Evolutionary conservation across 2,113 vertebrate species (phyloP).

Genomic region (Ahaetulla prasina): DNA sequence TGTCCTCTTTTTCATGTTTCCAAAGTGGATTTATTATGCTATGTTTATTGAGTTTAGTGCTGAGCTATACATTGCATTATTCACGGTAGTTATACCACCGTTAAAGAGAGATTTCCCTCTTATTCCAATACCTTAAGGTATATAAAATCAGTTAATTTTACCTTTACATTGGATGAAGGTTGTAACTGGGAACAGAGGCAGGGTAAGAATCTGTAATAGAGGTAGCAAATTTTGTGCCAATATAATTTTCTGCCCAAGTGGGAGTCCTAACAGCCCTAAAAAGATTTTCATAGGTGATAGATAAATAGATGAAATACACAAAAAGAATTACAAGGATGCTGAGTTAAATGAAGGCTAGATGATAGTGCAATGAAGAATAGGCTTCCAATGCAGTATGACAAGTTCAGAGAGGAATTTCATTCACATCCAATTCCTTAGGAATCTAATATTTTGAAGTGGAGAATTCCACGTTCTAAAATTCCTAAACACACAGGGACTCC

Average conservation of each 20-base stretch:
- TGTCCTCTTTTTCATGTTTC: neutral
- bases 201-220: neutral
- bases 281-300: neutral
- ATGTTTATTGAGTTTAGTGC: neutral
- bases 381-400: neutral
- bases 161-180: neutral
- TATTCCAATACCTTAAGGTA: neutral
- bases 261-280: neutral
- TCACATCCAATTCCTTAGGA: neutral
- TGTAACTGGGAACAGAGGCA: neutral
- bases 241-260: neutral
- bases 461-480: neutral
- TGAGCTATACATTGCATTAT: neutral
- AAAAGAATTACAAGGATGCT: neutral
- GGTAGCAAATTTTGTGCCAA: neutral
- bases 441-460: neutral
- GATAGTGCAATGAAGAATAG: neutral
- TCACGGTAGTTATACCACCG: neutral
- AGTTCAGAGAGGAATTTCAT: neutral
- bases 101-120: neutral
- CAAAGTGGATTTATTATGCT: neutral
- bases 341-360: neutral
- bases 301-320: neutral
- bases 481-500: neutral
- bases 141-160: neutral